A percentile compares a stretch with the other conserved stretches of the same genome.
Conservation (phyloP, 1,140 invertebrate species). For the Cotesia glomerata region DNA sequence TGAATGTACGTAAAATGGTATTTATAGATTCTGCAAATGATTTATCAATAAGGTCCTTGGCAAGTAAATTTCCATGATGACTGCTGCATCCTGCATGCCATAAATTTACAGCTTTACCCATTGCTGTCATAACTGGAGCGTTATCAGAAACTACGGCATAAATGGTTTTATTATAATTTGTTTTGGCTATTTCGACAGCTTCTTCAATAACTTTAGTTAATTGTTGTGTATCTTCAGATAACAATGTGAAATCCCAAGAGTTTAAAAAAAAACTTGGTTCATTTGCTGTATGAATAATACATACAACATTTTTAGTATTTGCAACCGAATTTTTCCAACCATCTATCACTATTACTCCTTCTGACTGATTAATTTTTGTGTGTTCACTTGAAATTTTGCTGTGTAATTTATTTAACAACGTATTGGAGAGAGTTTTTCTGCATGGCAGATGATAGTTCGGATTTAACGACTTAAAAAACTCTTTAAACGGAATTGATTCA, state of each 20-base stretch:
- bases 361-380: too few relatives aligned
- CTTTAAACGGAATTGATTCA: neutral
- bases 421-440: too few relatives aligned
- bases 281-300: neutral
- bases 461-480: neutral
- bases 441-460: too few relatives aligned
- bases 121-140: constrained; percentile 24
- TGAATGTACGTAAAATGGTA: neutral
- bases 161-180: constrained; percentile 26
- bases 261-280: constrained; percentile 1
- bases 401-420: too few relatives aligned
- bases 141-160: constrained; percentile 28
- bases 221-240: neutral
- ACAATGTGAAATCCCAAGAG: neutral
- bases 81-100: constrained; percentile 27
- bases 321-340: constrained; percentile 6
- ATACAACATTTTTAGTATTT: constrained; percentile 6
- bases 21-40: constrained; percentile 7
- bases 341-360: too few relatives aligned
- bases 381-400: too few relatives aligned
- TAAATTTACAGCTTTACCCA: constrained; percentile 19
- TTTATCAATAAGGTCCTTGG: constrained; percentile 10
- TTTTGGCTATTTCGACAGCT: constrained; percentile 12
- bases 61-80: constrained; percentile 27
- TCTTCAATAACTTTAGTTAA: constrained; percentile 8